phyloP scores from a whole-genome alignment of 2,797 vertebrate species.

The Acipenser ruthenus region DNA sequence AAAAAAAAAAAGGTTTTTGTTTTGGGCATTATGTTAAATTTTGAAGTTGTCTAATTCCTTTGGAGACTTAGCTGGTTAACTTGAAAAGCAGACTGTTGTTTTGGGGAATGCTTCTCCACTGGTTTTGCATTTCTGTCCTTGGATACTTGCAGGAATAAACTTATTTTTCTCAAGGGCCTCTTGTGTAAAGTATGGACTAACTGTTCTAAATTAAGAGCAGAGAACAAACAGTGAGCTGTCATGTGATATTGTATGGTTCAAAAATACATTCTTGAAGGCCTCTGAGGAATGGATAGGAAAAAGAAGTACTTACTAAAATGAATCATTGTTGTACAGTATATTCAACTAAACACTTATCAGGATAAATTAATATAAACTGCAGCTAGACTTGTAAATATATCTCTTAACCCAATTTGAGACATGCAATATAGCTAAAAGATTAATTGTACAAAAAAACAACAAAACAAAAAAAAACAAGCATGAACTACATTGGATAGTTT shows the following conservation, averaged over 20 bases:
- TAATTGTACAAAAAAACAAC: too few relatives aligned
- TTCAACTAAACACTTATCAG: not conserved
- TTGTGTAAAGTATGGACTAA: constrained; percentile 20
- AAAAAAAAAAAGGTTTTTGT: too few relatives aligned
- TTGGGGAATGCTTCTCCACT: constrained; percentile 23
- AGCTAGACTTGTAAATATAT: not conserved
- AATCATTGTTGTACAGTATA: not conserved
- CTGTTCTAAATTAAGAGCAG: constrained; percentile 34
- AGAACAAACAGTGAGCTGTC: constrained; percentile 19
- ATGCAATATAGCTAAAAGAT: too few relatives aligned
- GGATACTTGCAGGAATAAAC: constrained; percentile 8
- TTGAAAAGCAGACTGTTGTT: constrained; percentile 36
- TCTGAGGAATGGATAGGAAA: constrained; percentile 13
- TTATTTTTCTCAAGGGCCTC: constrained; percentile 13
- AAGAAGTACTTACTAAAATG: not conserved
- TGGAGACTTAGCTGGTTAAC: constrained; percentile 14
- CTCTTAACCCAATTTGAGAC: not conserved
- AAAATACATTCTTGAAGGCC: constrained; percentile 24
- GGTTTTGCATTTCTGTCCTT: constrained; percentile 19
- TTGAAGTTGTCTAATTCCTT: not conserved
- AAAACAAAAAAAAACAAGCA: too few relatives aligned
- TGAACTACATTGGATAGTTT: too few relatives aligned
- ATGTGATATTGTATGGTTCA: constrained; percentile 24
- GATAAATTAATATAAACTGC: too few relatives aligned
- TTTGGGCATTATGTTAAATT: too few relatives aligned